Evolutionary conservation across 2,113 vertebrate genomes (phyloP).

Genomic region (Formicarius rufipectus): DNA sequence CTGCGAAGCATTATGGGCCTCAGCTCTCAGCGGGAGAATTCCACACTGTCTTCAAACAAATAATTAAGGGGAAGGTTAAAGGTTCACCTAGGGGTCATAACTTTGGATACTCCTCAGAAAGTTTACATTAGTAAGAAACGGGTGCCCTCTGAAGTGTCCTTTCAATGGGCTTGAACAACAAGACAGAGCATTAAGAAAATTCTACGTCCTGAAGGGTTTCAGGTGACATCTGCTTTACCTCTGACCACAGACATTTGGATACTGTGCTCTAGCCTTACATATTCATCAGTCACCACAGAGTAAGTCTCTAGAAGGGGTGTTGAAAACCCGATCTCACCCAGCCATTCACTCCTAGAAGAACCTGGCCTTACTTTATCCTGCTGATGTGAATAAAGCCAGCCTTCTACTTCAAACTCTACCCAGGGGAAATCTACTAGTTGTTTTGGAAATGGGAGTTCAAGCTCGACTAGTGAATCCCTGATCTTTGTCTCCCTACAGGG

Average conservation of each 20-base stretch:
- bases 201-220: constrained; percentile 58
- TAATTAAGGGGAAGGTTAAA: constrained; percentile 98
- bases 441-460: not conserved
- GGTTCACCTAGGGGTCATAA: constrained; percentile 93
- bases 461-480: not conserved
- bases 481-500: not conserved
- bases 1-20: constrained; percentile 84
- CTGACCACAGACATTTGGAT: constrained; percentile 18
- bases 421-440: not conserved
- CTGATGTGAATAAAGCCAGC: not conserved
- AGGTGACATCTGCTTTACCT: constrained; percentile 25
- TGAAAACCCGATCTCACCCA: not conserved
- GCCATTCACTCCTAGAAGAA: not conserved
- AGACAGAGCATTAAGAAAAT: constrained; percentile 69
- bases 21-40: constrained; percentile 93
- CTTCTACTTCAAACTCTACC: not conserved
- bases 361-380: not conserved
- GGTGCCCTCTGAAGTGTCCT: constrained; percentile 72
- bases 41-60: constrained; percentile 99
- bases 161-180: constrained; percentile 70
- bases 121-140: constrained; percentile 88
- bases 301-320: not conserved
- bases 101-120: constrained; percentile 94
- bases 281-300: constrained; percentile 2
- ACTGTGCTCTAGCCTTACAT: not conserved